Percentiles rank a stretch among this genome's conserved stretches.
Evolutionary conservation across 1,140 invertebrate genomes (phyloP).

Genomic region (Drosophila kurseongensis): DNA sequence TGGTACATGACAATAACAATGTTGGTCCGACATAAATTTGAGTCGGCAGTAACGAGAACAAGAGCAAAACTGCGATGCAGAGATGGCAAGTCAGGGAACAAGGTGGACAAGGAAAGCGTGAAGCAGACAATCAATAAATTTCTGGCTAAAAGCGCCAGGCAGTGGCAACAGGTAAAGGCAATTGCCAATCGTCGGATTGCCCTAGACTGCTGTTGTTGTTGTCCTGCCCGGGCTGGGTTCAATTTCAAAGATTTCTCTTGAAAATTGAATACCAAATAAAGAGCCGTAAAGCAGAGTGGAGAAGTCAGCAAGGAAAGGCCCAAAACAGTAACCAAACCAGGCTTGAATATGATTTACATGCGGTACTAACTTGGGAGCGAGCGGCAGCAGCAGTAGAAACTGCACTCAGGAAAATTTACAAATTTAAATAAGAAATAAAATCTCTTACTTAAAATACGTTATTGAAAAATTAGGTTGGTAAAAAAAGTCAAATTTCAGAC

Average conservation of each 20-base stretch:
- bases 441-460: no score
- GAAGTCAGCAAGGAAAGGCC: constrained; percentile 14
- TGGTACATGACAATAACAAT: constrained; percentile 56
- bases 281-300: constrained; percentile 58
- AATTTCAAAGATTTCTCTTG: constrained; percentile 60
- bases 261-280: constrained; percentile 72
- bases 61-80: constrained; percentile 1
- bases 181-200: constrained; percentile 69
- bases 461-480: no score
- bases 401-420: constrained; percentile 19
- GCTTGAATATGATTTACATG: constrained; percentile 78
- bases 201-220: constrained; percentile 22
- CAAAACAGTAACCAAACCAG: constrained; percentile 25
- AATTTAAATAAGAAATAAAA: neutral
- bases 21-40: constrained; percentile 45
- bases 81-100: constrained; percentile 26
- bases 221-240: constrained; percentile 21
- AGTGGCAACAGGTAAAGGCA: constrained; percentile 72
- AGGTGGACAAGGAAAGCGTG: constrained; percentile 72
- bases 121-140: constrained; percentile 72
- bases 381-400: constrained; percentile 1
- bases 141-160: constrained; percentile 36
- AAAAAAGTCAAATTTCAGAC: no score
- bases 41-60: constrained; percentile 28
- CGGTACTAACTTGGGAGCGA: constrained; percentile 42